A percentile compares a stretch with the other conserved stretches of the same genome.
phyloP scores from a whole-genome alignment of 2,113 vertebrate species.

The Reinhardtius hippoglossoides region DNA sequence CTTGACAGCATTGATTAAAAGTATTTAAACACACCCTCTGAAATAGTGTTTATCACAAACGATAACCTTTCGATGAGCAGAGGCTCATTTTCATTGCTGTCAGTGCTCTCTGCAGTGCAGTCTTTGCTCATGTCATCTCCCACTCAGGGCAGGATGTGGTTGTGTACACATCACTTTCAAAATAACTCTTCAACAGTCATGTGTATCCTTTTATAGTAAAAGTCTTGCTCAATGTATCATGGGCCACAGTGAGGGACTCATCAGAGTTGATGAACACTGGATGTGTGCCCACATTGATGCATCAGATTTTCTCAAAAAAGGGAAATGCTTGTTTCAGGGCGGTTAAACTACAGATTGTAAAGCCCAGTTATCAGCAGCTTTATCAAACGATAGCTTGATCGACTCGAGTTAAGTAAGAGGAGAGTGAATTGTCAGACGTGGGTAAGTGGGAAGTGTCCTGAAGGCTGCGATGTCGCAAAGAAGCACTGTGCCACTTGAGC shows the following conservation, averaged over 20 bases:
- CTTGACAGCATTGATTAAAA: too few relatives aligned
- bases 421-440: slow-evolving; percentile 36
- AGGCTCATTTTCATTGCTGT: slow-evolving; percentile 37
- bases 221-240: slow-evolving; percentile 20
- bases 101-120: slow-evolving; percentile 35
- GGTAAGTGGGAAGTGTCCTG: slow-evolving; percentile 23
- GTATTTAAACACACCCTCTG: neutral
- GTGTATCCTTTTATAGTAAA: slow-evolving; percentile 82
- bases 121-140: slow-evolving; percentile 33
- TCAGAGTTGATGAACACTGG: slow-evolving; percentile 9
- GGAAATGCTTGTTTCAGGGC: neutral
- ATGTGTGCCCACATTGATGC: neutral
- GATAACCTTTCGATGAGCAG: slow-evolving; percentile 10
- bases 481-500: slow-evolving; percentile 12
- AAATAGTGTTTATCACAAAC: neutral
- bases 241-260: neutral
- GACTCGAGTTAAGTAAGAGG: slow-evolving; percentile 10
- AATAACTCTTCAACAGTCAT: slow-evolving; percentile 66
- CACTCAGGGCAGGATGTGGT: slow-evolving; percentile 80
- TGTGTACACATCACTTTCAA: slow-evolving; percentile 70
- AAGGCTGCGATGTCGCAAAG: slow-evolving; percentile 9
- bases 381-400: slow-evolving; percentile 18
- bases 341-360: neutral
- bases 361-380: too few relatives aligned
- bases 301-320: neutral